phyloP scores from a whole-genome alignment of 2,797 vertebrate genomes.

The Vipera ursinii region DNA sequence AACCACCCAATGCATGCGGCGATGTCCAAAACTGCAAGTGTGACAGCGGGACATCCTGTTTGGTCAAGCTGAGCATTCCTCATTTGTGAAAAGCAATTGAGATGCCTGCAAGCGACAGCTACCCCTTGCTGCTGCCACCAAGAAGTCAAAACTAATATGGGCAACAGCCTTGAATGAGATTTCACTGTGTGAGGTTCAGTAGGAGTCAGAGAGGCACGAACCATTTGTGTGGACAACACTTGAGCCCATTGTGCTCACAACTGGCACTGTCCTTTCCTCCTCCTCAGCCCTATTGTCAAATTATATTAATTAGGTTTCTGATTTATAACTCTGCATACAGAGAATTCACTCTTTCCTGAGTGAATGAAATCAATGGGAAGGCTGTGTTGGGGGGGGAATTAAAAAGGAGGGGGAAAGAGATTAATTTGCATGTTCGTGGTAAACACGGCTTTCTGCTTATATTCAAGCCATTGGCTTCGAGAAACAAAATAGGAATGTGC shows the following conservation, averaged over 20 bases:
- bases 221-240: not conserved
- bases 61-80: not conserved
- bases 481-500: not conserved
- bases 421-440: conserved; percentile 7
- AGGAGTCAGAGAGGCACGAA: not conserved
- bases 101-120: not conserved
- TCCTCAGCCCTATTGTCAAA: not conserved
- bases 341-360: not conserved
- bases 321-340: conserved; percentile 15
- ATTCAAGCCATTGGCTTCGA: not conserved
- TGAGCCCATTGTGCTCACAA: not conserved
- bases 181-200: not conserved
- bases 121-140: not conserved
- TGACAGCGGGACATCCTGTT: not conserved
- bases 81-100: not conserved
- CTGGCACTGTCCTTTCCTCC: not conserved
- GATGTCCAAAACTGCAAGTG: not conserved
- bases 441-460: not conserved
- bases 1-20: not conserved
- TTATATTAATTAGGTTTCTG: conserved; percentile 7
- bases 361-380: conserved; percentile 7
- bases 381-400: not conserved
- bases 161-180: not conserved
- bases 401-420: not conserved
- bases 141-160: not conserved